A percentile compares a stretch with the other conserved stretches of the same genome.
Evolutionary conservation across 2,888 invertebrate species (phyloP).

Genomic region (Nipponacmea schrenckii): DNA sequence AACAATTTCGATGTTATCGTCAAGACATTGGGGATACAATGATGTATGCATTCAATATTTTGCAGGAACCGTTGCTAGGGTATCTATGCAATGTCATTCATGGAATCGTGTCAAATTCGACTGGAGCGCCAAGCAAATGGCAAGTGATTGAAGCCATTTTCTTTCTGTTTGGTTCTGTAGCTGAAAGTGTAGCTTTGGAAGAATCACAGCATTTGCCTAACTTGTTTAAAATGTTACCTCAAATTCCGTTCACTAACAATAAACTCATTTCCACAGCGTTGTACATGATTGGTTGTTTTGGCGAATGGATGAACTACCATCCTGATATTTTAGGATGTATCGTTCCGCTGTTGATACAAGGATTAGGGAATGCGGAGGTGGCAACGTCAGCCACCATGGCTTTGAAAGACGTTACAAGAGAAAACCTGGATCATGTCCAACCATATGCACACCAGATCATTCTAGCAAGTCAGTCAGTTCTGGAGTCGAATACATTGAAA

Average conservation of each 20-base stretch:
- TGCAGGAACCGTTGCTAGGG: conserved; percentile 78
- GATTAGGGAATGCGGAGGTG: conserved; percentile 76
- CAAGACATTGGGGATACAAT: conserved; percentile 88
- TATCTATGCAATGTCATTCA: conserved; percentile 76
- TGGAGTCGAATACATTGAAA: background rate
- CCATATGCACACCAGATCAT: conserved; percentile 83
- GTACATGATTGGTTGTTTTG: conserved; percentile 84
- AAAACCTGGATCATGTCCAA: conserved; percentile 80
- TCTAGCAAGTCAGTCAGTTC: conserved; percentile 72
- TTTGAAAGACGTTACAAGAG: conserved; percentile 85
- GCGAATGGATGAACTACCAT: conserved; percentile 84
- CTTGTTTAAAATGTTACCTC: conserved; percentile 74
- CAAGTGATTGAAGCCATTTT: conserved; percentile 75
- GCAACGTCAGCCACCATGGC: conserved; percentile 87
- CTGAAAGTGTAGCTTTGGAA: conserved; percentile 73
- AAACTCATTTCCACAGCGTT: conserved; percentile 79
- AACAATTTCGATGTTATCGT: conserved; percentile 85
- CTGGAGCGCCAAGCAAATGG: conserved; percentile 44
- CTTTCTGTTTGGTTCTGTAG: conserved; percentile 73
- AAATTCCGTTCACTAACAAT: conserved; percentile 75
- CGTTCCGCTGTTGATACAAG: conserved; percentile 77
- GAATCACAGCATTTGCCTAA: conserved; percentile 73
- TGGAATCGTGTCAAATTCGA: conserved; percentile 36
- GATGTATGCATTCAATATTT: conserved; percentile 86
- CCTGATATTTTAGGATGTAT: conserved; percentile 76